phyloP scores from a whole-genome alignment of 2,797 vertebrate genomes.

The Phoebastria nigripes region DNA sequence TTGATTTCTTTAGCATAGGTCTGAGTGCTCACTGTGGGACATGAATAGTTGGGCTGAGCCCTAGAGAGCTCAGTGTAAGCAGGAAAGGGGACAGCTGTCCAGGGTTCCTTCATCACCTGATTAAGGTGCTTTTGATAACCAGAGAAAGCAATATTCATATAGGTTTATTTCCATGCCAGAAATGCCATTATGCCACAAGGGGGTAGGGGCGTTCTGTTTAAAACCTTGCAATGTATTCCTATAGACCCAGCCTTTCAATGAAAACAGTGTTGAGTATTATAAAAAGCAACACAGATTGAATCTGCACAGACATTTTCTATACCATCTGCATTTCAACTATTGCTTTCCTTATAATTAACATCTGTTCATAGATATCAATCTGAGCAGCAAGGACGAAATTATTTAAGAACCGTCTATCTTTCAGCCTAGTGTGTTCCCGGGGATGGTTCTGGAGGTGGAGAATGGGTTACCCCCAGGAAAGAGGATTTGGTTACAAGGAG shows the following conservation, averaged over 20 bases:
- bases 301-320: conserved; percentile 50
- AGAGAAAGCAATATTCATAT: not conserved
- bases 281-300: conserved; percentile 33
- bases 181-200: conserved; percentile 73
- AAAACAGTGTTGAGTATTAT: not conserved
- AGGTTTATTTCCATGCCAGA: conserved; percentile 51
- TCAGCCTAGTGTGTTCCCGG: conserved; percentile 29
- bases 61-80: not conserved
- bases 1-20: not conserved
- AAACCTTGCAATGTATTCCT: not conserved
- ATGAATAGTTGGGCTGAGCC: not conserved
- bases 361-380: conserved; percentile 66
- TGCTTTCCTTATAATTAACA: conserved; percentile 69
- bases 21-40: not conserved
- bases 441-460: conserved; percentile 53
- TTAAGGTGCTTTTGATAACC: conserved; percentile 16
- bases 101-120: not conserved
- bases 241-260: not conserved
- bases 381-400: conserved; percentile 33
- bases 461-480: conserved; percentile 50
- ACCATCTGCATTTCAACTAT: conserved; percentile 55
- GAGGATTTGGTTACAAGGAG: conserved; percentile 73
- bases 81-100: not conserved
- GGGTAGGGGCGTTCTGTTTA: conserved; percentile 75
- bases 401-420: conserved; percentile 52